Conservation (phyloP, 2,113 vertebrate genomes). For the Platysteira castanea region DNA sequence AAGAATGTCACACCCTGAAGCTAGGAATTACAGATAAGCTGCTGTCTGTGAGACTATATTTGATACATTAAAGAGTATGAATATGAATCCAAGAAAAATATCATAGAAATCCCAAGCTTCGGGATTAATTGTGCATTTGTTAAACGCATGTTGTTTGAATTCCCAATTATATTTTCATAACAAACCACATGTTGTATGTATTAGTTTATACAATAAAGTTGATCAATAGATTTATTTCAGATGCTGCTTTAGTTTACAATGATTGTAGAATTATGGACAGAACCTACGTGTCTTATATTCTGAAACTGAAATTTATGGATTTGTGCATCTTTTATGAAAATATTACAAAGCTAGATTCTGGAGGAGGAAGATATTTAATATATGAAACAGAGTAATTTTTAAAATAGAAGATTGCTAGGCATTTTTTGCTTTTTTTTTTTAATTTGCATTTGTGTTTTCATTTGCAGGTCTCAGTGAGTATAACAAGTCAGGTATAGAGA, state of each 20-base stretch:
- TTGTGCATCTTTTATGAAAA: background rate
- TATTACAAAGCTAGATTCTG: background rate
- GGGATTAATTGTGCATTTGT: background rate
- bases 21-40: slow-evolving; percentile 30
- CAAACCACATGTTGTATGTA: background rate
- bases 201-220: background rate
- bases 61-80: background rate
- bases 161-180: background rate
- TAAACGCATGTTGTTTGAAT: background rate
- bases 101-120: background rate
- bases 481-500: background rate
- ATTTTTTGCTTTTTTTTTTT: background rate
- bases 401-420: background rate
- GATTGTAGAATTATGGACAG: background rate
- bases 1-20: background rate
- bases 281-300: background rate
- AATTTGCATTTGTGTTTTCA: background rate
- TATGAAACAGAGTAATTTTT: background rate
- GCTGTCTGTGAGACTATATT: background rate
- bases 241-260: background rate
- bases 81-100: slow-evolving; percentile 6
- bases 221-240: background rate
- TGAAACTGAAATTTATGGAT: background rate
- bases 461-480: background rate
- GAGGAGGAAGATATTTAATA: background rate